A percentile compares a stretch with the other conserved stretches of the same genome.
phyloP scores from a whole-genome alignment of 2,888 invertebrate genomes.

The Melanophora roralis region DNA sequence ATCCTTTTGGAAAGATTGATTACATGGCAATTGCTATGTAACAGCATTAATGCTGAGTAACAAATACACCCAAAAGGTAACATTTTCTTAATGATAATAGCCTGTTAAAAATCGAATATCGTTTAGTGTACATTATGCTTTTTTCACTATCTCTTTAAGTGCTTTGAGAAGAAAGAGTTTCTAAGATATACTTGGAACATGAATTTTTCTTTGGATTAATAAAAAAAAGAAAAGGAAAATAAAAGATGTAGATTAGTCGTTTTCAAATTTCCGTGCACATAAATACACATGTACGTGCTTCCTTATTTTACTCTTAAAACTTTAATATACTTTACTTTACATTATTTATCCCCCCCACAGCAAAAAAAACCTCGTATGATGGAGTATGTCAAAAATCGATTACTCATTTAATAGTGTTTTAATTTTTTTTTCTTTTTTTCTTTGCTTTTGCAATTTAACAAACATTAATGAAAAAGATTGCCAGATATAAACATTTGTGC shows the following conservation, averaged over 20 bases:
- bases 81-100: too few species aligned
- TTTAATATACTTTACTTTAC: not conserved
- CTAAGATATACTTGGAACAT: too few species aligned
- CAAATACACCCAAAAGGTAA: too few species aligned
- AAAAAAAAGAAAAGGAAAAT: not conserved
- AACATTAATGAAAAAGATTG: slow-evolving; percentile 24
- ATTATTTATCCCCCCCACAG: not conserved
- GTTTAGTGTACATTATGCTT: too few species aligned
- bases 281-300: not conserved
- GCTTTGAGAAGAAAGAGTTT: too few species aligned
- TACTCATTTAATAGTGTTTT: slow-evolving; percentile 31
- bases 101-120: too few species aligned
- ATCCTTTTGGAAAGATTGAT: too few species aligned
- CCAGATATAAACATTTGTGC: not conserved
- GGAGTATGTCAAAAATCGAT: slow-evolving; percentile 28
- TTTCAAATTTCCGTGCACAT: not conserved
- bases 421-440: slow-evolving; percentile 21
- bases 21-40: too few species aligned
- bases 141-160: too few species aligned
- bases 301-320: not conserved
- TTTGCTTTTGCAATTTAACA: not conserved
- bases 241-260: not conserved
- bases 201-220: not conserved
- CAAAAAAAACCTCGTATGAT: not conserved
- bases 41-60: too few species aligned